Evolutionary conservation across 2,888 invertebrate species (phyloP).

Genomic region (Euplexia lucipara): DNA sequence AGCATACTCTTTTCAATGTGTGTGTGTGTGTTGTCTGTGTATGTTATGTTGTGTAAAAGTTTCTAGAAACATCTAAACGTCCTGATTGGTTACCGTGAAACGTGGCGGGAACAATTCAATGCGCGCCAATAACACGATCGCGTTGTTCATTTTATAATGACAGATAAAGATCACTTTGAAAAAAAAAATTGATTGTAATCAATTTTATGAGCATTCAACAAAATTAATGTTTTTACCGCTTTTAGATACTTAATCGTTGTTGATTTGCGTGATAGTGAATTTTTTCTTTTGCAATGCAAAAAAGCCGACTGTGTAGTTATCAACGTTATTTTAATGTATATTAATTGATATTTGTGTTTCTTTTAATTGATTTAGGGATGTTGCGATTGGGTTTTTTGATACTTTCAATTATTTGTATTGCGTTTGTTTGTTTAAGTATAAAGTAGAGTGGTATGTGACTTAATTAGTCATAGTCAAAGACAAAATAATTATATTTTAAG

Average conservation of each 20-base stretch:
- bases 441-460: too few relatives aligned
- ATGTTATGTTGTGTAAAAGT: too few relatives aligned
- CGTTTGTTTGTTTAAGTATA: too few relatives aligned
- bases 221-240: constrained; percentile 33
- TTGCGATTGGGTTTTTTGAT: too few relatives aligned
- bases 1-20: too few relatives aligned
- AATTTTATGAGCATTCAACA: constrained; percentile 37
- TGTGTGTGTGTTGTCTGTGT: too few relatives aligned
- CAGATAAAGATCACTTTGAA: constrained; percentile 19
- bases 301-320: constrained; percentile 27
- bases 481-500: too few relatives aligned
- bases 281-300: constrained; percentile 13
- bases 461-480: too few relatives aligned
- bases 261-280: constrained; percentile 8
- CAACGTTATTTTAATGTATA: constrained; percentile 22
- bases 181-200: constrained; percentile 28
- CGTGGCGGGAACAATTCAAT: too few relatives aligned
- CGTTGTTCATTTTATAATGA: constrained; percentile 33
- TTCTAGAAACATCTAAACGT: too few relatives aligned
- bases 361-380: constrained; percentile 38
- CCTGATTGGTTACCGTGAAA: too few relatives aligned
- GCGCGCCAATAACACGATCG: too few relatives aligned
- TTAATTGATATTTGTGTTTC: constrained; percentile 49
- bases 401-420: neutral
- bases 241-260: neutral